Conservation (phyloP, 2,797 vertebrate species). For the Thaleichthys pacificus region DNA sequence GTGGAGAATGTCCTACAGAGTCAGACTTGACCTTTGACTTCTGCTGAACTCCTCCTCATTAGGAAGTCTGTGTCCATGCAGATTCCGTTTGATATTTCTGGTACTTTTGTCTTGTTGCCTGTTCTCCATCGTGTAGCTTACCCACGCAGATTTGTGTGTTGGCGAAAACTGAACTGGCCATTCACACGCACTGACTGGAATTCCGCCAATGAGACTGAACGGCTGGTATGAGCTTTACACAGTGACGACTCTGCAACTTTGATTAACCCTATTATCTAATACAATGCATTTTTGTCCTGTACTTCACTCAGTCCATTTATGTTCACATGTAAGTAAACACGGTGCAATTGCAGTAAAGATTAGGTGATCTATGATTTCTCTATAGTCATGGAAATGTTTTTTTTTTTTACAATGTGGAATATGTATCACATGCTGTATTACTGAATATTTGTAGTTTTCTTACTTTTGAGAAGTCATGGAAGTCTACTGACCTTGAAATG, state of each 20-base stretch:
- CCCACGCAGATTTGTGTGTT: neutral
- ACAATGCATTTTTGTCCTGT: conserved; percentile 18
- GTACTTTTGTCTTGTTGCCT: neutral
- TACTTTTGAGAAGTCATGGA: conserved; percentile 27
- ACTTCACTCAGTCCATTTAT: conserved; percentile 33
- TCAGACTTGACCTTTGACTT: conserved; percentile 16
- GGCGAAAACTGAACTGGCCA: neutral
- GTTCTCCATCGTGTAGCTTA: neutral
- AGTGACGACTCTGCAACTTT: conserved; percentile 21
- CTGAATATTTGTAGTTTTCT: neutral
- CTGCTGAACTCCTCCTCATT: neutral
- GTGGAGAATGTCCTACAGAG: neutral
- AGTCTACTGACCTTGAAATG: conserved; percentile 70
- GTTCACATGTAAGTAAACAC: neutral
- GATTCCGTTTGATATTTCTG: neutral
- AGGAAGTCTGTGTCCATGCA: neutral
- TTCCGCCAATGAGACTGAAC: conserved; percentile 31
- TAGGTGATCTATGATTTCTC: too few species aligned
- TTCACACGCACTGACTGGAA: conserved; percentile 34
- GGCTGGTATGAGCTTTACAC: conserved; percentile 21
- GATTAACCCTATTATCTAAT: conserved; percentile 24
- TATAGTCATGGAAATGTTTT: too few species aligned
- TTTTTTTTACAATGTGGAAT: neutral
- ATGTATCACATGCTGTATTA: neutral
- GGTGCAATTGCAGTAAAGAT: too few species aligned